Evolutionary conservation across 2,888 invertebrate genomes (phyloP).

Genomic region (Acleris holmiana): DNA sequence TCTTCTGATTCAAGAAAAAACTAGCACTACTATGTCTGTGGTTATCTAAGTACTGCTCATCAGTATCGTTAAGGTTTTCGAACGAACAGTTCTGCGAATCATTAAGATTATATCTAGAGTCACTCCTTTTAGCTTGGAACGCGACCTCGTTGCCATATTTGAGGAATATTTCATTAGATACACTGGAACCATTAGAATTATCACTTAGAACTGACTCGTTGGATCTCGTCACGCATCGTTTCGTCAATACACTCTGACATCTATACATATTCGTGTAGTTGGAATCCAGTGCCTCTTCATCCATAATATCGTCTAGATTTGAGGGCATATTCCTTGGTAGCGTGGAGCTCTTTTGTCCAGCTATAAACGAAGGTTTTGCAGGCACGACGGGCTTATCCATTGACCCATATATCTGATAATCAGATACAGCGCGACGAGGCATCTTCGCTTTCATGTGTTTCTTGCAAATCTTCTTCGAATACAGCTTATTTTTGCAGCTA

Average conservation of each 20-base stretch:
- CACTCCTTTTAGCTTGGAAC: conserved; percentile 73
- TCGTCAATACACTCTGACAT: conserved; percentile 79
- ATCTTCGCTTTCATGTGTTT: conserved; percentile 79
- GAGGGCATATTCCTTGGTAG: conserved; percentile 81
- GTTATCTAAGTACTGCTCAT: conserved; percentile 78
- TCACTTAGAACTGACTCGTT: conserved; percentile 82
- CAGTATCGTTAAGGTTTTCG: conserved; percentile 72
- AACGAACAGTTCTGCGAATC: conserved; percentile 78
- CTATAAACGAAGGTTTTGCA: conserved; percentile 65
- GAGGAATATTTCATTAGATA: conserved; percentile 80
- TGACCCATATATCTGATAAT: conserved; percentile 88
- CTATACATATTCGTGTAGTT: conserved; percentile 72
- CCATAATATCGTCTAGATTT: conserved; percentile 78
- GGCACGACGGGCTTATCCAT: conserved; percentile 75
- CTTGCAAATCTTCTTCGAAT: conserved; percentile 80
- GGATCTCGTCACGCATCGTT: conserved; percentile 84
- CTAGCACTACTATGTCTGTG: conserved; percentile 90
- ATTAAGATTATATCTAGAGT: conserved; percentile 76
- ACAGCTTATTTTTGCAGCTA: conserved; percentile 78
- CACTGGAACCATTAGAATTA: conserved; percentile 79
- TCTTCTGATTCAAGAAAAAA: conserved; percentile 90
- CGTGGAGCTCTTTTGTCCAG: conserved; percentile 75
- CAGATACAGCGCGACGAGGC: conserved; percentile 89
- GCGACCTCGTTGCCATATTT: conserved; percentile 79
- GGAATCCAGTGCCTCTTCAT: conserved; percentile 71